phyloP scores from a whole-genome alignment of 2,797 vertebrate species.

The Acridotheres tristis region DNA sequence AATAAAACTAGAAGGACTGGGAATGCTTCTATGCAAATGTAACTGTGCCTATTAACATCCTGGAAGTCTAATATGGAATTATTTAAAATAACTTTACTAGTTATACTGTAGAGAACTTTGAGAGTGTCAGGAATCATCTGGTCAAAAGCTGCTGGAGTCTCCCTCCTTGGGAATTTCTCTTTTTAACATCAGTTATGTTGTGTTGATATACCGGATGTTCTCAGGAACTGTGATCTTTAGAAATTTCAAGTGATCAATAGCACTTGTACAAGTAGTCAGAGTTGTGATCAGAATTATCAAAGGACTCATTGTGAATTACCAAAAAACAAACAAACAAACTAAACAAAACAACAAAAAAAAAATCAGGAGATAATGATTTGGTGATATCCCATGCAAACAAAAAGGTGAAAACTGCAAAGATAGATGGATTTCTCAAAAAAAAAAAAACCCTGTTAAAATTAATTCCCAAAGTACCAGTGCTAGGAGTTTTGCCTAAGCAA shows the following conservation, averaged over 20 bases:
- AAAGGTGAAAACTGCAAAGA: background rate
- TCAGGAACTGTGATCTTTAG: background rate
- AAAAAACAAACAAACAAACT: background rate
- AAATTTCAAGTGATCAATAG: background rate
- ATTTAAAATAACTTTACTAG: background rate
- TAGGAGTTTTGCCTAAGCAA: background rate
- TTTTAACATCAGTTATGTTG: background rate
- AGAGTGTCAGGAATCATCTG: background rate
- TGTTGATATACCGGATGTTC: background rate
- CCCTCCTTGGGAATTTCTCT: background rate
- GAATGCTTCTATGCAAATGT: background rate
- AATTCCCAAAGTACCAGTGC: background rate
- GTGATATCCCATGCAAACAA: background rate
- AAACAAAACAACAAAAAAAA: background rate
- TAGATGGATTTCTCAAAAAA: background rate
- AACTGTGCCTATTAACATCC: background rate
- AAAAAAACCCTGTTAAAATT: background rate
- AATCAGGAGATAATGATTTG: background rate
- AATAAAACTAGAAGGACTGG: background rate
- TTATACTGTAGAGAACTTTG: background rate
- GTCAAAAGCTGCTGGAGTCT: background rate
- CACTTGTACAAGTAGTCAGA: background rate
- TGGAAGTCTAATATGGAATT: background rate
- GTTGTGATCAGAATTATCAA: background rate
- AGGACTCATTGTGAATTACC: background rate